A percentile compares a stretch with the other conserved stretches of the same genome.
Evolutionary conservation across 1,140 invertebrate species (phyloP).

Genomic region (Aphaenogaster rudis): DNA sequence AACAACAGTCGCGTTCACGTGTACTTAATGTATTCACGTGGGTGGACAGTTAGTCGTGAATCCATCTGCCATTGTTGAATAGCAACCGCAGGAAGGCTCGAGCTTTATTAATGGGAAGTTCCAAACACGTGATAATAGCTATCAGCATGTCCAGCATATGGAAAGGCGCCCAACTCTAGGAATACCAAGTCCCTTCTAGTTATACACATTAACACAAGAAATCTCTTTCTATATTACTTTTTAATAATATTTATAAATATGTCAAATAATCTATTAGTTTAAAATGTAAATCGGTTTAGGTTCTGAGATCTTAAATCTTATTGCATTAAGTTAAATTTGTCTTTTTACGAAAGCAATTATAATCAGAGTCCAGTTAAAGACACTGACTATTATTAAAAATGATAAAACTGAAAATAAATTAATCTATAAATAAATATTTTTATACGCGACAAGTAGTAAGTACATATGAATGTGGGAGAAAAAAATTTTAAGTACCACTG

Average conservation of each 20-base stretch:
- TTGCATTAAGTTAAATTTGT: neutral
- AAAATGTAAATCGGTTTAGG: neutral
- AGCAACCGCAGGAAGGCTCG: slow-evolving; percentile 27
- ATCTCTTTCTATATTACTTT: neutral
- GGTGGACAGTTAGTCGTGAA: slow-evolving; percentile 30
- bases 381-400: neutral
- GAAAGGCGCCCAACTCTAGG: neutral
- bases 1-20: slow-evolving; percentile 30
- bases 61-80: slow-evolving; percentile 40
- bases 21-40: slow-evolving; percentile 32
- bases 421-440: neutral
- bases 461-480: neutral
- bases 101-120: slow-evolving; percentile 42
- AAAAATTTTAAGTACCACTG: neutral
- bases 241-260: neutral
- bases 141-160: neutral
- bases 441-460: neutral
- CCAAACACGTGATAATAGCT: slow-evolving; percentile 32
- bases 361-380: neutral
- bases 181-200: neutral
- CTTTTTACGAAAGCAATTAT: neutral
- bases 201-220: neutral
- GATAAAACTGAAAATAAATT: slow-evolving; percentile 1
- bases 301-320: neutral
- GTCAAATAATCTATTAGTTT: neutral